A percentile compares a stretch with the other conserved stretches of the same genome.
Evolutionary conservation across 2,113 vertebrate genomes (phyloP).

Genomic region (Sitta europaea): DNA sequence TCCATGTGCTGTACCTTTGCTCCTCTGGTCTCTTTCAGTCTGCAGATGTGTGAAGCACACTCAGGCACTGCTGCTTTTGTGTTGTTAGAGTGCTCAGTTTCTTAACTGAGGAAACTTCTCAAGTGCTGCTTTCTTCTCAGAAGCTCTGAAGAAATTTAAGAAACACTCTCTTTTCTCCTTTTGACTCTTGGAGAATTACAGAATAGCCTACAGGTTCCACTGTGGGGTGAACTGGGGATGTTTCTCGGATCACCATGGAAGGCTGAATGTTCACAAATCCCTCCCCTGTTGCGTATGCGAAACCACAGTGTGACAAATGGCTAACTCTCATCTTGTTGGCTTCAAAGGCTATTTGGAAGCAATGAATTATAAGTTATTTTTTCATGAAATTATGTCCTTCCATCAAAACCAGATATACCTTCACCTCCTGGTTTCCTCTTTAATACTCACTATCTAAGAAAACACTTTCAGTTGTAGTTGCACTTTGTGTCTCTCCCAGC

Average conservation of each 20-base stretch:
- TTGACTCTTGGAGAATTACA: neutral
- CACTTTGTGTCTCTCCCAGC: neutral
- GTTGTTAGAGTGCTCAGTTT: neutral
- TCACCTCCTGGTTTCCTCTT: neutral
- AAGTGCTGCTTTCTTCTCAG: neutral
- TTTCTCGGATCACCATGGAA: neutral
- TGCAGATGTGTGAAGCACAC: neutral
- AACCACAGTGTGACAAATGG: neutral
- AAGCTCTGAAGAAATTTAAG: neutral
- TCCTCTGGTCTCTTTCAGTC: fast-evolving
- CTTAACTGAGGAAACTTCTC: neutral
- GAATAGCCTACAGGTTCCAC: neutral
- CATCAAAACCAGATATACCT: neutral
- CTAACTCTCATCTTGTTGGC: neutral
- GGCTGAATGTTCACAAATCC: neutral
- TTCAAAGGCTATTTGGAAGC: neutral
- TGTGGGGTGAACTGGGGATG: fast-evolving
- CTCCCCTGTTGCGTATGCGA: neutral
- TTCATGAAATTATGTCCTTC: neutral
- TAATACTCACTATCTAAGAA: neutral
- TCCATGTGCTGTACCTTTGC: fast-evolving
- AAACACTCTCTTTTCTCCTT: neutral
- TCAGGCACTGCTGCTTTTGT: neutral
- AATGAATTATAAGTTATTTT: neutral
- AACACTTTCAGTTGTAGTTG: neutral